Percentiles rank a stretch among this genome's conserved stretches.
phyloP scores from a whole-genome alignment of 2,888 invertebrate species.

The Myopa testacea region DNA sequence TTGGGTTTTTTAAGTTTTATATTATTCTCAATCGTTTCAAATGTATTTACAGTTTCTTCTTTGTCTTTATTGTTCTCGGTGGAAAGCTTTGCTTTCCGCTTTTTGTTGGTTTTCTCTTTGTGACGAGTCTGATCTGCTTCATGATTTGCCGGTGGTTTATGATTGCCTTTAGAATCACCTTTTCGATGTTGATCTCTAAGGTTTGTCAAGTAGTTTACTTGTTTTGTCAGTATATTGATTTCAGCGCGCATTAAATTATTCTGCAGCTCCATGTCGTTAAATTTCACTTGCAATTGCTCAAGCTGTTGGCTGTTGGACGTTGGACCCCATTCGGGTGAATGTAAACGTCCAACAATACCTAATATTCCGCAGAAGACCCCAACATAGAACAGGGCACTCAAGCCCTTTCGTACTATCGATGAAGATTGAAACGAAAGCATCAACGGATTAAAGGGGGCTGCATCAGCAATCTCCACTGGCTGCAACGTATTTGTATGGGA shows the following conservation, averaged over 20 bases:
- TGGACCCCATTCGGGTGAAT: constrained; percentile 56
- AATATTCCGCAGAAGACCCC: constrained; percentile 55
- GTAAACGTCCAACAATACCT: constrained; percentile 58
- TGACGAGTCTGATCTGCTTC: background rate
- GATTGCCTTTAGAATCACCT: constrained; percentile 56
- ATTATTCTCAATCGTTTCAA: too few relatives aligned
- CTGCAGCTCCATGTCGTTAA: constrained; percentile 60
- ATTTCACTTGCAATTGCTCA: constrained; percentile 52
- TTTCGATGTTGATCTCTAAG: constrained; percentile 39
- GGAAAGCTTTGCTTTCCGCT: background rate
- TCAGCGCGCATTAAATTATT: constrained; percentile 65
- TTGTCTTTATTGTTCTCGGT: background rate
- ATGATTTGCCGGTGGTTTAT: background rate
- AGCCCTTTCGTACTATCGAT: constrained; percentile 52
- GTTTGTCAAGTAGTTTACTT: constrained; percentile 58
- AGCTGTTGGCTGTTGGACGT: constrained; percentile 39
- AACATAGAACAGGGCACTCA: constrained; percentile 59
- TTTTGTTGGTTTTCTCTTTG: background rate
- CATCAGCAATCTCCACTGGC: background rate
- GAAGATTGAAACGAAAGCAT: constrained; percentile 32
- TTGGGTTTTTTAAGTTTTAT: background rate
- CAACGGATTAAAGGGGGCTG: constrained; percentile 2
- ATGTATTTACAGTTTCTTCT: background rate
- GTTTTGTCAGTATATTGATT: constrained; percentile 63
- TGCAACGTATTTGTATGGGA: constrained; percentile 22